Evolutionary conservation across 2,113 vertebrate species (phyloP).

Genomic region (Pachycephala philippinensis): DNA sequence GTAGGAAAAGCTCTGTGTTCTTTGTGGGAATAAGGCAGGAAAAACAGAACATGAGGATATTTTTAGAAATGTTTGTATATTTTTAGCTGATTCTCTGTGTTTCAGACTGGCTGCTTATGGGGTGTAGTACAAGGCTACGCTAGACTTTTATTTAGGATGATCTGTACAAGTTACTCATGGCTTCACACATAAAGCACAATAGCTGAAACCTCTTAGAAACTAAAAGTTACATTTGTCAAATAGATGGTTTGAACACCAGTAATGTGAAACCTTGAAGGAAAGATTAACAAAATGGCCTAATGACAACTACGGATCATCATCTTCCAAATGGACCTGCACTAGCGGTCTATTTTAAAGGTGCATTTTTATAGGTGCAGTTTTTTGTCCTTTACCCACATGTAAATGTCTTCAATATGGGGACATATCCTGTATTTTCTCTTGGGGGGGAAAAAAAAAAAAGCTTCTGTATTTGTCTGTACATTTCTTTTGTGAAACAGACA

Average conservation of each 20-base stretch:
- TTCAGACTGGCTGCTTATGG: background rate
- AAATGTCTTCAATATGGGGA: background rate
- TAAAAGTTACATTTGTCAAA: background rate
- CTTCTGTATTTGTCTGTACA: background rate
- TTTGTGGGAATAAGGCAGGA: background rate
- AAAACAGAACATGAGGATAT: background rate
- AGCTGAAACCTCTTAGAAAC: background rate
- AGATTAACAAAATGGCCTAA: background rate
- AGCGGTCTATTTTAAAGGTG: background rate
- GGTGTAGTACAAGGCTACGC: background rate
- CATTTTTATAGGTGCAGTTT: background rate
- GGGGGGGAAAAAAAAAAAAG: accelerated
- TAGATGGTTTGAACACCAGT: background rate
- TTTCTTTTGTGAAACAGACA: background rate
- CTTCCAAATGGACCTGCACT: background rate
- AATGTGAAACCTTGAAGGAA: background rate
- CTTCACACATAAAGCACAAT: background rate
- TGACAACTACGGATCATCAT: background rate
- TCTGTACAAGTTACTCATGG: background rate
- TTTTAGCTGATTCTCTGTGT: background rate
- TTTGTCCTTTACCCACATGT: background rate
- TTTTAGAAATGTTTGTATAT: background rate
- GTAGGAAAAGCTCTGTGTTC: background rate
- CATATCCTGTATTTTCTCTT: background rate
- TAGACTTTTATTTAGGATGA: background rate